Evolutionary conservation across 1,140 invertebrate genomes (phyloP), one percentile per base, ranked within the genome.

Genomic region (Gonatopus flavifemur): DNA sequence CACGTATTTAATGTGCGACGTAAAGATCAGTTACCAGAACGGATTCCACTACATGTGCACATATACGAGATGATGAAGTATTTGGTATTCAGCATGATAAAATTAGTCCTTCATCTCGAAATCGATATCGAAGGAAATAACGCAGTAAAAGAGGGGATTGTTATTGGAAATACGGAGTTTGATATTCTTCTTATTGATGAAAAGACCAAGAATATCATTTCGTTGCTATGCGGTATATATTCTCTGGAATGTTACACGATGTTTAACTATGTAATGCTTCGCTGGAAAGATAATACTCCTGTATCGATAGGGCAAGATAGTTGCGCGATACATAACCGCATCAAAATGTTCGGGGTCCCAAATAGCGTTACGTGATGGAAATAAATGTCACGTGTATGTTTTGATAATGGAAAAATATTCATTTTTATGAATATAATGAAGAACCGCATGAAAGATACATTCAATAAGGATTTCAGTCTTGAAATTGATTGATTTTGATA

Each of bases 1-100:
- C 65, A 69, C 61, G 65, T 69, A 55, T n/a, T 52, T 56, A 64
- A 66, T 60, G 57, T 41, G 41, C 43, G 53, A 30, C 31, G 39
- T 37, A 53, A 59, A 44, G 49, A 64, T 54, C 42, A n/a, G 48
- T 42, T 31, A 18, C 16, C 50, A 33, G 30, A 50, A 50, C 40
- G 35, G 31, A 32, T 13, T 32, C 31, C 16, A 32, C 9, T n/a
- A 30, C n/a, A 30, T 13, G 16, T 32, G 16, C n/a, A 32, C 16
- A 32, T 13, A 32, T 15, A n/a, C n/a, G 16, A 32, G 16, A 8
- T 32, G 31, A 15, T 9, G 16, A 8, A 32, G 12, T 8, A 32
- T 32, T 32, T 32, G 31, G n/a, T 32, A 8, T 5, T 32, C 16
- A 13, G n/a, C 16, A 32, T 32, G 5, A 32, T 32, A 32, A 13